Base-by-base conservation (phyloP, 2,888 invertebrate genomes). In the Sussaba pulchella region DNA sequence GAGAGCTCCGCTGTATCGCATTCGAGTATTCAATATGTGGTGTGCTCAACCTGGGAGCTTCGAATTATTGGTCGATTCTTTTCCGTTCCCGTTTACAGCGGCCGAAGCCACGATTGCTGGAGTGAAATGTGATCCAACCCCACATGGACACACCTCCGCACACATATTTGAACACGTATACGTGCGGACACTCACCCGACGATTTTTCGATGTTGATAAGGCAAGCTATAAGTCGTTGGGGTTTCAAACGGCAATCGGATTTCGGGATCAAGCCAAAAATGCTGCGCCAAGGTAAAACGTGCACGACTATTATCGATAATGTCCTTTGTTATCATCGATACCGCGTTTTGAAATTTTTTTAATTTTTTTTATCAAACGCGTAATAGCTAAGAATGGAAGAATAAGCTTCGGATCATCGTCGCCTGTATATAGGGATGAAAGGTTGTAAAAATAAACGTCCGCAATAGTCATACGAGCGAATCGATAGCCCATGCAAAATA, bases 21-120 rank as follows among this genome's bases (percentile, higher is more conserved):
- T 61, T 50, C 57, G 47, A 82, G 85, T 82, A 87, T 88, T 88
- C 86, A 83, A 85, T 83, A 84, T 85, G 84, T 83, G 75, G 83
- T 71, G 78, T 66, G 77, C 85, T 73, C 76, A 83, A 83, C 84
- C 73, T 80, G 84, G 84, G 87, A 85, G 81, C 81, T 75, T 73
- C 82, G 84, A 84, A 87, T 87, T 82, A 85, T 88, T 83, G 86
- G 70, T 83, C 72, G 84, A 84, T 78, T 86, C 83, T 85, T 83
- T 78, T 81, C 63, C 82, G 69, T 76, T 76, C 69, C 67, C 71
- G 74, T 78, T 82, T 78, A 59, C 71, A 76, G 54, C 61, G 57
- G 47, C 41, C 17, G 24, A 12, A 43, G 26, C 45, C 47, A 17
- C 54, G 9, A 39, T 69, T 50, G 47, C 54, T 17, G 19, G 50